Percentiles rank a stretch among this genome's conserved stretches.
Conservation (phyloP, 2,113 vertebrate genomes). For the Gnathonemus echidnorhynchus region DNA sequence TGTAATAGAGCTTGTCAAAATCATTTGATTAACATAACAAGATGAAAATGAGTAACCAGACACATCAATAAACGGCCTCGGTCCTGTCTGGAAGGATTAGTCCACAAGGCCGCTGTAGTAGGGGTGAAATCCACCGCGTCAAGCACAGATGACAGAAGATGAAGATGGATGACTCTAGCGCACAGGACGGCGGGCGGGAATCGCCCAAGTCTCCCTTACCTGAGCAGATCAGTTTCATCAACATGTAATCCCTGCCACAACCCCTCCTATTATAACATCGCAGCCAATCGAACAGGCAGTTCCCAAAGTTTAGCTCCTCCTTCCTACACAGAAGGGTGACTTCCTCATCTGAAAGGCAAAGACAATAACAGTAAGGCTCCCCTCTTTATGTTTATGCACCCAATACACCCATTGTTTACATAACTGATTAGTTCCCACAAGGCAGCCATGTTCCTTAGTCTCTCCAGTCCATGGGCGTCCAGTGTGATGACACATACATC, state of each 20-base stretch:
- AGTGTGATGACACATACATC: slow-evolving; percentile 30
- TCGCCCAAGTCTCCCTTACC: slow-evolving; percentile 53
- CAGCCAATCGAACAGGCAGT: slow-evolving; percentile 61
- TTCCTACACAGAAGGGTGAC: slow-evolving; percentile 48
- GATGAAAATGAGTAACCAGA: slow-evolving; percentile 7
- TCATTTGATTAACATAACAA: neutral
- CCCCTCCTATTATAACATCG: slow-evolving; percentile 65
- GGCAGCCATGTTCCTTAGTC: slow-evolving; percentile 24
- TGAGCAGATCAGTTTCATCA: slow-evolving; percentile 81
- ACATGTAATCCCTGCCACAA: slow-evolving; percentile 69
- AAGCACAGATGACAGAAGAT: neutral
- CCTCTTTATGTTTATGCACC: slow-evolving; percentile 46
- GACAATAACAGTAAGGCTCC: slow-evolving; percentile 31
- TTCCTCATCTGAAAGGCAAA: slow-evolving; percentile 50
- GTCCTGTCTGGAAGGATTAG: neutral
- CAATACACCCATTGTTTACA: neutral
- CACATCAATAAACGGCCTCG: neutral
- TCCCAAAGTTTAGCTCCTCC: slow-evolving; percentile 55
- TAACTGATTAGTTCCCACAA: neutral
- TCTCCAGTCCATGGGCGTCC: slow-evolving; percentile 42
- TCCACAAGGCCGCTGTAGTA: neutral
- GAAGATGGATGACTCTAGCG: neutral
- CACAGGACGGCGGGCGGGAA: neutral
- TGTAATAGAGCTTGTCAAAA: neutral
- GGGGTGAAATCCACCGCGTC: neutral